phyloP scores from a whole-genome alignment of 2,797 vertebrate genomes.

The Eptatretus atami region DNA sequence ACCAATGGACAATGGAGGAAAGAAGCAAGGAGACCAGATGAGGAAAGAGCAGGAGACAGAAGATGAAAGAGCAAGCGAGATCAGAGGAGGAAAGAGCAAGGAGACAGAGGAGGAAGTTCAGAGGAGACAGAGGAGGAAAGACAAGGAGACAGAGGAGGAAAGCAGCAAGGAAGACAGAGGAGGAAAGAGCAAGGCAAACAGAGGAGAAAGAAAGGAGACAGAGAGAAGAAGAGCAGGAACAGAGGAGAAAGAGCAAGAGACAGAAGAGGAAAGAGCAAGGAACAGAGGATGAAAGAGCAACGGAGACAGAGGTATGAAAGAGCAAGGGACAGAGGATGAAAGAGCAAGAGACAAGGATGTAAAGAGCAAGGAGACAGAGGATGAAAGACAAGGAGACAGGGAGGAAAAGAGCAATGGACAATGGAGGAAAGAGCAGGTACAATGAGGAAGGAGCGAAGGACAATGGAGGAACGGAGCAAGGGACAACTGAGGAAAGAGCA shows the following conservation, averaged over 20 bases:
- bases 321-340: neutral
- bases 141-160: neutral
- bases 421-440: too few species aligned
- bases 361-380: neutral
- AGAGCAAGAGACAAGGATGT: neutral
- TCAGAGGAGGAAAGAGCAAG: neutral
- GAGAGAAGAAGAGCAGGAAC: neutral
- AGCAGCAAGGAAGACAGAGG: neutral
- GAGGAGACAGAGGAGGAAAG: neutral
- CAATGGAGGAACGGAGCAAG: too few species aligned
- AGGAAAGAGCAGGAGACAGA: neutral
- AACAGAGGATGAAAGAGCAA: neutral
- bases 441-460: too few species aligned
- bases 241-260: neutral
- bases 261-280: neutral
- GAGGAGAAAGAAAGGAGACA: neutral
- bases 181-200: neutral
- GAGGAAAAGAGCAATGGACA: neutral
- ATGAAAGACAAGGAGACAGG: neutral
- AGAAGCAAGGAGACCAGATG: neutral
- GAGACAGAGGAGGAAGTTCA: neutral
- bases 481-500: too few species aligned
- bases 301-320: neutral
- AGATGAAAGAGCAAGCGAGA: neutral
- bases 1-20: too few species aligned